phyloP scores from a whole-genome alignment of 2,113 vertebrate genomes.

The Lates calcarifer region DNA sequence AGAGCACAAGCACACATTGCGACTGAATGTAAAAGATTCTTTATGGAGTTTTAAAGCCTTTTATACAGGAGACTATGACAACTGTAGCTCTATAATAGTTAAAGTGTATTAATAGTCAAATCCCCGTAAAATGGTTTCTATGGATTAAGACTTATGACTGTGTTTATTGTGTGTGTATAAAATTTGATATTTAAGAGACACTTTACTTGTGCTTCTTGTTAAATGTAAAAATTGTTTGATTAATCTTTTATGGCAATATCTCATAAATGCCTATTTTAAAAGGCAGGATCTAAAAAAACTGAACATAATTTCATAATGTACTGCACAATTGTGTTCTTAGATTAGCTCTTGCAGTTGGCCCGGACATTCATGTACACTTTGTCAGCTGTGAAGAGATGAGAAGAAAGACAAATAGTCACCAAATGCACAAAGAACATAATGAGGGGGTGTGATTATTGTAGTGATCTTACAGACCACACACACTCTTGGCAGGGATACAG shows the following conservation, averaged over 20 bases:
- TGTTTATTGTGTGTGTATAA: neutral
- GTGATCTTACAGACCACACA: neutral
- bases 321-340: neutral
- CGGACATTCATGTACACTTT: constrained; percentile 85
- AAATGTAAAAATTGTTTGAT: neutral
- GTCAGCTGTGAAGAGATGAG: constrained; percentile 74
- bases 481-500: too few relatives aligned
- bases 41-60: neutral
- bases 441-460: too few relatives aligned
- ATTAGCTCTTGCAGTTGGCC: constrained; percentile 75
- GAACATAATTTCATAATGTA: neutral
- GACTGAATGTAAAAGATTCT: neutral
- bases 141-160: neutral
- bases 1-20: neutral
- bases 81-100: neutral
- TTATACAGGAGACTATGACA: neutral
- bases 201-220: neutral
- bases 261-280: neutral
- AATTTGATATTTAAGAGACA: neutral
- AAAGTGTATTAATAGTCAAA: neutral
- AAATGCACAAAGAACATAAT: neutral
- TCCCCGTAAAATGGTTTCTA: too few relatives aligned
- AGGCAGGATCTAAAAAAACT: neutral
- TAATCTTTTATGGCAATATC: neutral
- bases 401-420: neutral